Evolutionary conservation across 2,113 vertebrate species (phyloP), one percentile per base, ranked within the genome.

Genomic region (Paratilapia polleni): DNA sequence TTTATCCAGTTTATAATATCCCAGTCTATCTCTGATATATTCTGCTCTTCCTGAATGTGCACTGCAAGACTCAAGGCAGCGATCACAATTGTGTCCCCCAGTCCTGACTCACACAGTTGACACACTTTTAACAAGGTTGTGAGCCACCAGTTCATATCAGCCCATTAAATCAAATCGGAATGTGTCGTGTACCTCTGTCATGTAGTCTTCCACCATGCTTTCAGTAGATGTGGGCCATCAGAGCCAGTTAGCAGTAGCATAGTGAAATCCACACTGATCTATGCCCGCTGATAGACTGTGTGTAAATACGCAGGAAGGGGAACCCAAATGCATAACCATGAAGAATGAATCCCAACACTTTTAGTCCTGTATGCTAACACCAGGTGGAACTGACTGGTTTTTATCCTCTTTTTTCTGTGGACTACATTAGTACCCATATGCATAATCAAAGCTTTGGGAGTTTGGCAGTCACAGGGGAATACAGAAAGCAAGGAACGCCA

Each of bases 1-100:
- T 91, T 84, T 88, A 80, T 47, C 68, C 86, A 87, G 80, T 84
- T 86, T 31, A 77, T 47, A 73, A 59, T 64, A 36, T 66, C 77
- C 59, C 10, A 74, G 26, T 82, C 63, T 60, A 8, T 8, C 36
- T 43, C 24, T 5, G 20, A 41, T 49, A 8, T 77, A 28, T 43
- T 59, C 49, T 28, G 73, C 36, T 31, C 28, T 4, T 31, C 28
- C 28, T 31, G 28, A 31, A 31, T 49, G 41, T 60, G 61, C 9
- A n/a, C 13, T 11, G 22, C 8, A 13, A 43, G 8, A 13, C 34
- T 47, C 36, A 77, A 7, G 73, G 22, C 58, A 56, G 59, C 58
- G 17, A 20, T 11, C 47, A 26, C 11, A 15, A 3, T 60, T 28
- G 5, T 19, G 9, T 8, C 6, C 5, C 54, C 7, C 15, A 34